These are phyloP conservation scores for Phortica variegata DNA, from an alignment of 1,140 invertebrate genomes.

Conservation along the genomic window DNA sequence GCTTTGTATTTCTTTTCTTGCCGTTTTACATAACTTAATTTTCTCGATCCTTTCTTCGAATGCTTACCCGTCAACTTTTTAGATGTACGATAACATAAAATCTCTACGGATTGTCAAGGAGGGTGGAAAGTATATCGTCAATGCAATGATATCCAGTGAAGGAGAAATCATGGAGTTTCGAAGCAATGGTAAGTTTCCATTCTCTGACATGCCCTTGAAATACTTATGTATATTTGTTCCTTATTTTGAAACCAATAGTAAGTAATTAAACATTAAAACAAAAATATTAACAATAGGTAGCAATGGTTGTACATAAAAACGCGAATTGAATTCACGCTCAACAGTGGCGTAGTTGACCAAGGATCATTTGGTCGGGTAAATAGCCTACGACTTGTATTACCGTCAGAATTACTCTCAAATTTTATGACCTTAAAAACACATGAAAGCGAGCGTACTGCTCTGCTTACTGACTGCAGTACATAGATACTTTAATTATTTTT, in stretches of 20 bases:
- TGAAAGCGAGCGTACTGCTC: no score
- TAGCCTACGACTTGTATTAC: no score
- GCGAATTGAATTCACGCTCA: no score
- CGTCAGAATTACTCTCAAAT: not conserved
- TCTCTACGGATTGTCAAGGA: slow-evolving; percentile 68
- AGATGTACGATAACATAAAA: slow-evolving; percentile 90
- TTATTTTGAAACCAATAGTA: no score
- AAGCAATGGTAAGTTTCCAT: slow-evolving; percentile 58
- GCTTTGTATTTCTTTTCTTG: slow-evolving; percentile 49
- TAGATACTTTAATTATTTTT: no score
- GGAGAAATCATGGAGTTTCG: slow-evolving; percentile 84
- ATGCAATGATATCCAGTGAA: slow-evolving; percentile 82
- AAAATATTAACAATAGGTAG: slow-evolving; percentile 23
- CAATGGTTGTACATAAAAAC: no score
- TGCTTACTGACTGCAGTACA: no score
- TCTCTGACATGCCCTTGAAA: no score
- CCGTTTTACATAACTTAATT: slow-evolving; percentile 1
- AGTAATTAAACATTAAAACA: slow-evolving; percentile 56
- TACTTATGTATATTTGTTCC: no score
- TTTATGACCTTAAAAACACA: no score
- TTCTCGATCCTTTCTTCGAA: not conserved
- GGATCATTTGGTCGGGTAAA: no score
- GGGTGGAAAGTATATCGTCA: slow-evolving; percentile 65
- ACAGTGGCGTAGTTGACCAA: no score
- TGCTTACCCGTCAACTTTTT: slow-evolving; percentile 27